Base-by-base conservation (phyloP, 2,797 vertebrate genomes). In the Lerista edwardsae region DNA sequence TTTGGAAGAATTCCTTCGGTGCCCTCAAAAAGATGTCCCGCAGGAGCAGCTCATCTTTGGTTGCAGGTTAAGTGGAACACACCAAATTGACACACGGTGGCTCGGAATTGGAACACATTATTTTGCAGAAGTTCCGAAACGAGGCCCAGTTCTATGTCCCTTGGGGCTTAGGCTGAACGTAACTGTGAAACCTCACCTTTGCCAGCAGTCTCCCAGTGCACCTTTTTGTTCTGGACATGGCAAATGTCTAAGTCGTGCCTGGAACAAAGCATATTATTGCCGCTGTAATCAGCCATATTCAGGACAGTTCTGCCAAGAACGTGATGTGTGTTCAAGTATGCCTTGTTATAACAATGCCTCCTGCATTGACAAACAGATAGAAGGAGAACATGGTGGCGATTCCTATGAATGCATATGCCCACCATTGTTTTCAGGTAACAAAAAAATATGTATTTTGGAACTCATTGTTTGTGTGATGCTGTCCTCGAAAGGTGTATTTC, bases 301-400 rank as follows among this genome's bases (percentile, higher is more conserved):
- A 3, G 97, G 97, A 89, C 95, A 86, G 75, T 97, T 97, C 89
- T 98, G 97, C 92, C 96, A 98, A 86, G 95, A 95, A 81, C 93
- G 95, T 84, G 94, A 97, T 85, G 83, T 89, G 1, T 98, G 96
- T 83, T 94, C 94, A 86, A 91, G 91, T 75, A 96, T 95, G 79
- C 96, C 96, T 11, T 98, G 97, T 91, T 89, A 94, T 91, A 97
- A 97, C 91, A 95, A 97, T 76, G 96, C 91, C 3, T 93, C 95
- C 75, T 97, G 96, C 82, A 73, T 94, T 85, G 96, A 94, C 88
- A 94, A 92, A 81, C 96, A 93, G 84, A 93, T 91, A 69, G 90
- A 41, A 72, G 73, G 91, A 84, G 93, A 94, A 86, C 92, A 82
- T 41, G 90, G 86, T 77, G 89, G 90, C 80, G 94, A 94, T 90